Percentiles rank a stretch among this genome's conserved stretches.
Evolutionary conservation across 1,140 invertebrate species (phyloP).

Genomic region (Philotrypesis tridentata): DNA sequence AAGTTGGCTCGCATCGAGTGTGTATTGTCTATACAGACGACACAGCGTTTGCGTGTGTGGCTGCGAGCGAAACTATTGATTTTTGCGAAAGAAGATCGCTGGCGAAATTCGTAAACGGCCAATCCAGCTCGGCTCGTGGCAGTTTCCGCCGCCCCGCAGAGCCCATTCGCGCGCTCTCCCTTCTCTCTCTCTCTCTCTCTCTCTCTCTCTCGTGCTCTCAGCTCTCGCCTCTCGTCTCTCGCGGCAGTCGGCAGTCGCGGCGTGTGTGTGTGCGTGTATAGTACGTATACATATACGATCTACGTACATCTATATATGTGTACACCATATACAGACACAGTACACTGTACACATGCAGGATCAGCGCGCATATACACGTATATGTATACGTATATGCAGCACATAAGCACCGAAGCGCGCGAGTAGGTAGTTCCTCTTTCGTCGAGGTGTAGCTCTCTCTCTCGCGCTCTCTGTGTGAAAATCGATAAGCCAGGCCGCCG

Average conservation of each 20-base stretch:
- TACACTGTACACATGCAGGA: neutral
- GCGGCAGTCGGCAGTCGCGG: too few relatives aligned
- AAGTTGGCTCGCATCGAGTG: neutral
- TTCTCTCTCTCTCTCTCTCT: neutral
- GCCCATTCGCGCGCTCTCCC: constrained; percentile 3
- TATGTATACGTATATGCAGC: neutral
- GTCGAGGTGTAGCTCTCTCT: constrained; percentile 29
- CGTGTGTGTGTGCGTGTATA: too few relatives aligned
- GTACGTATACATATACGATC: neutral
- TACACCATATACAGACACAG: too few relatives aligned
- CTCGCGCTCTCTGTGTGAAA: constrained; percentile 17
- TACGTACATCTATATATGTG: neutral
- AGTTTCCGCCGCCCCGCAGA: constrained; percentile 32
- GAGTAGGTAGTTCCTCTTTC: neutral
- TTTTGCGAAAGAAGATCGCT: constrained; percentile 35
- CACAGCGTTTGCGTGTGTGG: neutral
- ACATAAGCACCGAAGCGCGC: neutral
- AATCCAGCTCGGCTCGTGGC: constrained; percentile 26
- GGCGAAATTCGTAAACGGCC: constrained; percentile 38
- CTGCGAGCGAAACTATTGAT: constrained; percentile 30
- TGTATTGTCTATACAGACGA: too few relatives aligned
- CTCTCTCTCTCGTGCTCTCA: too few relatives aligned
- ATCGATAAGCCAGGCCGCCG: constrained; percentile 31
- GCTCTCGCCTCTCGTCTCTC: too few relatives aligned
- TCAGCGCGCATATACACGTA: neutral